Conservation (phyloP, 2,888 invertebrate genomes). For the Brachynemurus nebulosus region DNA sequence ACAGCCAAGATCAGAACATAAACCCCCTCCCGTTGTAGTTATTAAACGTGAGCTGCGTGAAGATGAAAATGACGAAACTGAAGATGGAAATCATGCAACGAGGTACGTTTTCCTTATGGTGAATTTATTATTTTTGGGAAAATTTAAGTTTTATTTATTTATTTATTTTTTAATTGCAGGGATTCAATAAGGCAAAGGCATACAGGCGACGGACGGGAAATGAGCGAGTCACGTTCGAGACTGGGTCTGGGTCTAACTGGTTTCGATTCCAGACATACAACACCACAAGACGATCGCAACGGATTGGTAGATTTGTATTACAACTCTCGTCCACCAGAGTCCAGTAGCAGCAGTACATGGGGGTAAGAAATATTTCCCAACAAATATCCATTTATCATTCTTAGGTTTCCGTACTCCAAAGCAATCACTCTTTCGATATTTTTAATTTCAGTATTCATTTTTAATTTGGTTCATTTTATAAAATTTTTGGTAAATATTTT, state of each 20-base stretch:
- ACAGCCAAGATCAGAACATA: slow-evolving; percentile 59
- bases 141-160: slow-evolving; percentile 1
- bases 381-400: too few species aligned
- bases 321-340: slow-evolving; percentile 57
- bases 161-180: slow-evolving; percentile 18
- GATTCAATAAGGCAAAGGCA: slow-evolving; percentile 36
- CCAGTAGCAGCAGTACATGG: slow-evolving; percentile 39
- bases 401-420: too few species aligned
- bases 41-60: slow-evolving; percentile 77
- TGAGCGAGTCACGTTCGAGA: slow-evolving; percentile 59
- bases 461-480: too few species aligned
- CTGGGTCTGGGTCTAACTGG: slow-evolving; percentile 56
- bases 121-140: neutral
- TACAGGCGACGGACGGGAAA: slow-evolving; percentile 66
- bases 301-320: slow-evolving; percentile 62
- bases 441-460: too few species aligned
- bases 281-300: slow-evolving; percentile 42
- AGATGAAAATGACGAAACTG: slow-evolving; percentile 53
- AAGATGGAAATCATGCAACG: slow-evolving; percentile 14
- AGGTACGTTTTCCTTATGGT: slow-evolving; percentile 26
- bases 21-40: slow-evolving; percentile 84
- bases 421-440: too few species aligned
- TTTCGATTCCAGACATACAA: slow-evolving; percentile 42
- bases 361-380: slow-evolving; percentile 27
- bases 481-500: too few species aligned